Evolutionary conservation across 2,888 invertebrate species (phyloP), one percentile per base, ranked within the genome.

Genomic region (Ischnura elegans): DNA sequence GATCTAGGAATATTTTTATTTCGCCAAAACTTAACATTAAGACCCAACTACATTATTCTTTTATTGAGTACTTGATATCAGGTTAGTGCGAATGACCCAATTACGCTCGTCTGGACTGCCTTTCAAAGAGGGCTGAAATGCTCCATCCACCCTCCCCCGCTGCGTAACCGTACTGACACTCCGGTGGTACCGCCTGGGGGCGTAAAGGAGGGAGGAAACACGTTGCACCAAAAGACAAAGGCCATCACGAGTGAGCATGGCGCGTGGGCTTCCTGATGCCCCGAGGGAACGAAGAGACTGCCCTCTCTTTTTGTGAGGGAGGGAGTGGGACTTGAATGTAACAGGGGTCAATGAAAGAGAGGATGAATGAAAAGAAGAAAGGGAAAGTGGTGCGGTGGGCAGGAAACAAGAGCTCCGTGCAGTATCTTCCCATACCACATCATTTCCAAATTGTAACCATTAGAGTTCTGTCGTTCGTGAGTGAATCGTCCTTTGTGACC

Each of bases 221-320:
- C 61, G 55, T 21, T 36, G 51, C 55, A 87, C 55, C 29, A 42
- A 87, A 90, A 90, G 90, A 66, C 90, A 90, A 90, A 90, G 43
- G 90, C n/a, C n/a, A n/a, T n/a, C 55, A 51, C 51, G 45, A 43
- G 46, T 86, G 46, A 76, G 86, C 25, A 21, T 36, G 90, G 61
- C 42, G 90, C 61, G 55, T 55, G 90, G 61, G 61, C 61, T n/a
- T 45, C 45, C 47, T 45, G 36, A 29, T 29, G 36, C n/a, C 51
- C 51, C 66, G 36, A 42, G 55, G n/a, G 86, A n/a, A 21, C 21
- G n/a, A 45, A n/a, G 45, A 45, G 86, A 46, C 2, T 13, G n/a
- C 42, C 45, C n/a, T 19, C 6, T 36, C 25, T 36, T 76, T 76
- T 36, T 76, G 76, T 16, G 86, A 21, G 13, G 45, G 86, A 25